Evolutionary conservation across 1,140 invertebrate species (phyloP).

Genomic region (Drosophila parvula): DNA sequence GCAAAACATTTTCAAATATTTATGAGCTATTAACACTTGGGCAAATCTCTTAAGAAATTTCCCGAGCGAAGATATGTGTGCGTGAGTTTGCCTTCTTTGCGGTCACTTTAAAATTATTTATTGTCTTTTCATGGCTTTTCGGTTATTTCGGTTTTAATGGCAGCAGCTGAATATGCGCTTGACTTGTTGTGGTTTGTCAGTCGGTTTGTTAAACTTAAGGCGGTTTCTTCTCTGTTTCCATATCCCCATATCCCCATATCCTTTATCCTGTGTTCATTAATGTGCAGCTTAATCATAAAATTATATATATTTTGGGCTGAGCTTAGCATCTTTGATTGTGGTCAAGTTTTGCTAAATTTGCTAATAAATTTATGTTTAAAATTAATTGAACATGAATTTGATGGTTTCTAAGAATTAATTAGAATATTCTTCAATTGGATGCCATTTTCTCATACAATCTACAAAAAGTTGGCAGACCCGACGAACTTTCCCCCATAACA

Average conservation of each 20-base stretch:
- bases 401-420: constrained; percentile 1
- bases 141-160: constrained; percentile 46
- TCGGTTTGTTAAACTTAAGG: constrained; percentile 26
- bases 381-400: constrained; percentile 2
- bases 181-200: constrained; percentile 36
- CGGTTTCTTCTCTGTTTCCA: background rate
- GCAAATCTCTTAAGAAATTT: constrained; percentile 58
- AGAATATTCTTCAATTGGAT: background rate
- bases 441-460: background rate
- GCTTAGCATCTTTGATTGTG: constrained; percentile 28
- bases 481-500: constrained; percentile 8
- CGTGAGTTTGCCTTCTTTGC: constrained; percentile 22
- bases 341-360: constrained; percentile 14
- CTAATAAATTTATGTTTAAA: background rate
- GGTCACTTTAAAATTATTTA: constrained; percentile 54
- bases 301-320: constrained; percentile 6
- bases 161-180: constrained; percentile 25
- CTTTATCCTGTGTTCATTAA: constrained; percentile 34
- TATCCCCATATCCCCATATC: too few relatives aligned
- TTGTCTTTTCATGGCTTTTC: constrained; percentile 50
- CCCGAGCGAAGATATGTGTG: constrained; percentile 36
- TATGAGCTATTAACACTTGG: constrained; percentile 82
- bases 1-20: constrained; percentile 82
- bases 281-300: constrained; percentile 43
- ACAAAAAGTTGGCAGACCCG: background rate